phyloP scores from a whole-genome alignment of 2,888 invertebrate species.

The Xestoiulus laeticollis region DNA sequence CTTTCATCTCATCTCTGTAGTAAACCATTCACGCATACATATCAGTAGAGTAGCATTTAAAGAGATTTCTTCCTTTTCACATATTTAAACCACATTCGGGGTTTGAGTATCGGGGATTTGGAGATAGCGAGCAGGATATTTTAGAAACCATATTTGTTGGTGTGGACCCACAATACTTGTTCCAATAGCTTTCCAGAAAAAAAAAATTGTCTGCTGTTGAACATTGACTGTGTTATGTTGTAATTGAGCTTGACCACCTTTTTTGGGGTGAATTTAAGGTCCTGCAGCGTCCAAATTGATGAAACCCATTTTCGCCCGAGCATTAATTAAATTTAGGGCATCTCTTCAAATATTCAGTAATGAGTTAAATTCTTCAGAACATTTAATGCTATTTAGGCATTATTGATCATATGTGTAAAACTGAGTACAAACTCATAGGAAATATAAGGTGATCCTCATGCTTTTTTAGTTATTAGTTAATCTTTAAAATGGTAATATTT shows the following conservation, averaged over 20 bases:
- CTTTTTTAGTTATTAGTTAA: no score
- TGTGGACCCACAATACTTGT: neutral
- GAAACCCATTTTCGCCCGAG: neutral
- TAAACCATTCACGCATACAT: conserved; percentile 14
- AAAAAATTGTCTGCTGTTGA: neutral
- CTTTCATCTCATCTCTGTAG: conserved; percentile 24
- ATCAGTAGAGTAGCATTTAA: neutral
- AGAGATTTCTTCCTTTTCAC: neutral
- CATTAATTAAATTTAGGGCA: neutral
- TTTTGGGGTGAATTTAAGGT: neutral
- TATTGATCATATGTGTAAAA: neutral
- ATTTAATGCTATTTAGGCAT: neutral
- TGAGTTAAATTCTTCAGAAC: neutral
- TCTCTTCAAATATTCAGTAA: neutral
- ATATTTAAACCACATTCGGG: neutral
- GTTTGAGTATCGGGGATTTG: neutral
- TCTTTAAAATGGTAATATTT: no score
- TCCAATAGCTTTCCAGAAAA: neutral
- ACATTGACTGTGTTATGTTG: conserved; percentile 2
- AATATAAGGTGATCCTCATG: no score
- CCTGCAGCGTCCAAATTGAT: conserved; percentile 11
- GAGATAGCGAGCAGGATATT: neutral
- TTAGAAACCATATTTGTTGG: conserved; percentile 21
- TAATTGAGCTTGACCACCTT: neutral
- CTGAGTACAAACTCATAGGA: neutral